Base-by-base conservation (phyloP, 1,140 invertebrate species). In the Hylaeus volcanicus region DNA sequence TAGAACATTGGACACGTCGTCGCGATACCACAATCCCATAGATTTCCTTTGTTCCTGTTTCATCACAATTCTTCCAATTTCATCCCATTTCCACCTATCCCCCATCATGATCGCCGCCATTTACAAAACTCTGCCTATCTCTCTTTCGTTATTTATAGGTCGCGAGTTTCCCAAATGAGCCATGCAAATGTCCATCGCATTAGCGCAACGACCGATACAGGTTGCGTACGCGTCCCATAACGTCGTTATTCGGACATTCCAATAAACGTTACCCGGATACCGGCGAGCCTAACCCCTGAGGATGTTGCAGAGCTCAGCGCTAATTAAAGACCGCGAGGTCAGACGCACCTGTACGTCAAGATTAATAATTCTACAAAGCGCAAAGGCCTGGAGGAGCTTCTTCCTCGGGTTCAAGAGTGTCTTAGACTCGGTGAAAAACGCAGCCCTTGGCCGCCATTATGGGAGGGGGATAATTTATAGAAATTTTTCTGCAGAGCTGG, bases 281-380 rank as follows among this genome's bases (percentile, higher is more conserved):
- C 6, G 14, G 0, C 14, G 11, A 69, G 39, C 9, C 48, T 48
- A 37, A 26, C 41, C 8, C 26, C 9, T 55, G 3, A 8, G 5
- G 66, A n/a, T 15, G 26, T 26, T 26, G 26, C 26, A 48, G 61
- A 1, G 43, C 6, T 48, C 2, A 41, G 12, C 72, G 73, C 65
- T 81, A 83, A 83, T 81, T 60, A 74, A 83, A 81, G 65, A 69
- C 72, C 79, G 61, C 9, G 63, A 43, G 82, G 74, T 84, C 82
- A 81, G 60, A 69, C 79, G 12, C 43, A 37, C 37, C 14, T 45
- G 71, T 41, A 64, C 73, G 55, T 56, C 72, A 66, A 73, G 61
- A 81, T 84, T 73, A 76, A 76, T 81, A 81, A 77, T 81, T 76
- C 56, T 73, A 77, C 14, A 43, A 65, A 51, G 41, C 63, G 43